A percentile compares a stretch with the other conserved stretches of the same genome.
Conservation (phyloP, 2,113 vertebrate genomes). For the Chaenocephalus aceratus region DNA sequence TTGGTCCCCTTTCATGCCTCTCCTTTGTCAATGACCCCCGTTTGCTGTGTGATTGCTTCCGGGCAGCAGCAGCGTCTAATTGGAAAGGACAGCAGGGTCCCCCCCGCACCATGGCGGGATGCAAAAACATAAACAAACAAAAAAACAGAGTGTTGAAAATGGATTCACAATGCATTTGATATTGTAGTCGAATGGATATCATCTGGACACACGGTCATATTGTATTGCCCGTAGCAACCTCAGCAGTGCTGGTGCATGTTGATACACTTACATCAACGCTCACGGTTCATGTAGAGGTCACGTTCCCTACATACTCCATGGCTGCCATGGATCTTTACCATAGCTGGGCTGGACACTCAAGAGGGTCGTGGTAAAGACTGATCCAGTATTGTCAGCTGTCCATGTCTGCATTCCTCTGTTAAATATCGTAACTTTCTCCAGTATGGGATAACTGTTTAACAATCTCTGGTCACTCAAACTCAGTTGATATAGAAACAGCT, state of each 20-base stretch:
- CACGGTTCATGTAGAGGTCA: slow-evolving; percentile 84
- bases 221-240: slow-evolving; percentile 85
- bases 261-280: slow-evolving; percentile 83
- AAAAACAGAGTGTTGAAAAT: slow-evolving; percentile 48
- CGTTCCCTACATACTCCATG: slow-evolving; percentile 77
- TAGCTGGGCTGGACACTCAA: slow-evolving; percentile 75
- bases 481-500: slow-evolving; percentile 51
- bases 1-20: slow-evolving; percentile 81
- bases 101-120: slow-evolving; percentile 52
- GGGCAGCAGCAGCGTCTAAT: slow-evolving; percentile 81
- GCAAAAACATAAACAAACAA: slow-evolving; percentile 46
- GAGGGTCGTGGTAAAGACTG: slow-evolving; percentile 82
- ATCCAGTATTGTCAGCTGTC: slow-evolving; percentile 83
- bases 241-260: slow-evolving; percentile 83
- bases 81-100: slow-evolving; percentile 63
- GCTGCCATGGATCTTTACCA: slow-evolving; percentile 84
- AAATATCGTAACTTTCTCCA: slow-evolving; percentile 56
- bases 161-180: slow-evolving; percentile 51
- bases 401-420: slow-evolving; percentile 81
- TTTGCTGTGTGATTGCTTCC: slow-evolving; percentile 85
- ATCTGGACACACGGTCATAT: slow-evolving; percentile 61
- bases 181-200: slow-evolving; percentile 51
- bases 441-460: slow-evolving; percentile 61
- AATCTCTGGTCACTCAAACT: slow-evolving; percentile 67
- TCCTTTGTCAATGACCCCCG: slow-evolving; percentile 80